Conservation (phyloP, 2,797 vertebrate genomes). For the Myotis findleyi region DNA sequence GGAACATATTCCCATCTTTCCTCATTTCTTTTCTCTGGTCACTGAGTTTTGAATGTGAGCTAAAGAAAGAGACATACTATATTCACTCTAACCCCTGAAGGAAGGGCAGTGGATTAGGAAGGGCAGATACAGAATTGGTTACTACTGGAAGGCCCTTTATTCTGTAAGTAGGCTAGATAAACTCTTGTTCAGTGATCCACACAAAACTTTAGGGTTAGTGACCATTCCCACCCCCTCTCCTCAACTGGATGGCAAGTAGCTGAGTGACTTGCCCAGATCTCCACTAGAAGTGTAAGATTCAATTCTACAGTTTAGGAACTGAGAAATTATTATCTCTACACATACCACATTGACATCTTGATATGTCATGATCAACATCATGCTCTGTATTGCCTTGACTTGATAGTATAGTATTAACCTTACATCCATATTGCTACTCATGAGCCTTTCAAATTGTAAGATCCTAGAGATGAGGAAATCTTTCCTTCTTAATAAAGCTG, state of each 20-base stretch:
- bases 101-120: neutral
- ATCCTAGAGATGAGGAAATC: neutral
- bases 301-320: neutral
- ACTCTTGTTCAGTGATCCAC: neutral
- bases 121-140: neutral
- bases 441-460: neutral
- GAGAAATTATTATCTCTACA: constrained; percentile 14
- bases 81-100: neutral
- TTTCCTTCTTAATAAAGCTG: neutral
- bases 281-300: neutral
- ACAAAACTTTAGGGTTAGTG: neutral
- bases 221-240: neutral
- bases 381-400: neutral
- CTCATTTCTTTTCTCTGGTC: constrained; percentile 26
- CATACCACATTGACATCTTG: neutral
- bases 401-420: neutral
- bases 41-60: constrained; percentile 18
- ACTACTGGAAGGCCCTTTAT: neutral
- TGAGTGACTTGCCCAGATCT: neutral
- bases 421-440: neutral
- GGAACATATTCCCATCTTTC: neutral
- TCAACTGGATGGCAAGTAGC: neutral
- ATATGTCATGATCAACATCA: neutral
- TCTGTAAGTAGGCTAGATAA: neutral
- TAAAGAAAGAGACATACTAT: neutral